A percentile compares a stretch with the other conserved stretches of the same genome.
Conservation (phyloP, 2,888 invertebrate genomes). For the Lissonota sp. region DNA sequence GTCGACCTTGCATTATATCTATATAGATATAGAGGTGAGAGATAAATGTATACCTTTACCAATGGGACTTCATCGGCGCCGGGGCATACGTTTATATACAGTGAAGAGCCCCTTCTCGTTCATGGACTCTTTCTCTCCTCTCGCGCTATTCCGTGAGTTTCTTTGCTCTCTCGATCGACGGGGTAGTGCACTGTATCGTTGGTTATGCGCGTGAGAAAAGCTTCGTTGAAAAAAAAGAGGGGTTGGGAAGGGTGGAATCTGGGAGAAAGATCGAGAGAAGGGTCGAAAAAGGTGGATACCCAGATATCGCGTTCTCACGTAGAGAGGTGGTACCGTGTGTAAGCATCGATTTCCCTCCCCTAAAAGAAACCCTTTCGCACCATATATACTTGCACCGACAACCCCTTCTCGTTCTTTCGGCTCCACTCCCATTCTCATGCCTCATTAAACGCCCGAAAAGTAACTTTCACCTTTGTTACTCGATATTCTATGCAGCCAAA, state of each 20-base stretch:
- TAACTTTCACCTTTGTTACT: background rate
- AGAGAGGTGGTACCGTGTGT: conserved; percentile 35
- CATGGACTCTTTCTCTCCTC: conserved; percentile 50
- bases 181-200: conserved; percentile 14
- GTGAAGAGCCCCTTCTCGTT: conserved; percentile 43
- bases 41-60: conserved; percentile 3
- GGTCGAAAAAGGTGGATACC: conserved; percentile 45
- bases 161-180: conserved; percentile 24
- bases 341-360: conserved; percentile 29
- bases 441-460: background rate
- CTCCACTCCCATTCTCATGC: conserved; percentile 4
- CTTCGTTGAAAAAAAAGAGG: conserved; percentile 5
- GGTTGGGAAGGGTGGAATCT: conserved; percentile 1
- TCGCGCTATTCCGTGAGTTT: conserved; percentile 46
- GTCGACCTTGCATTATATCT: conserved; percentile 31
- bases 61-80: conserved; percentile 48
- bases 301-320: conserved; percentile 15
- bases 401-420: background rate
- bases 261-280: conserved; percentile 37
- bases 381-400: conserved; percentile 8
- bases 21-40: conserved; percentile 9
- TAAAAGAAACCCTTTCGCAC: conserved; percentile 26
- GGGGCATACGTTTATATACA: conserved; percentile 28
- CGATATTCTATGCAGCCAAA: no score
- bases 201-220: conserved; percentile 42